A percentile compares a stretch with the other conserved stretches of the same genome.
These are phyloP conservation scores for Metellina segmentata DNA, from an alignment of 2,888 invertebrate genomes.

Conservation along the genomic window DNA sequence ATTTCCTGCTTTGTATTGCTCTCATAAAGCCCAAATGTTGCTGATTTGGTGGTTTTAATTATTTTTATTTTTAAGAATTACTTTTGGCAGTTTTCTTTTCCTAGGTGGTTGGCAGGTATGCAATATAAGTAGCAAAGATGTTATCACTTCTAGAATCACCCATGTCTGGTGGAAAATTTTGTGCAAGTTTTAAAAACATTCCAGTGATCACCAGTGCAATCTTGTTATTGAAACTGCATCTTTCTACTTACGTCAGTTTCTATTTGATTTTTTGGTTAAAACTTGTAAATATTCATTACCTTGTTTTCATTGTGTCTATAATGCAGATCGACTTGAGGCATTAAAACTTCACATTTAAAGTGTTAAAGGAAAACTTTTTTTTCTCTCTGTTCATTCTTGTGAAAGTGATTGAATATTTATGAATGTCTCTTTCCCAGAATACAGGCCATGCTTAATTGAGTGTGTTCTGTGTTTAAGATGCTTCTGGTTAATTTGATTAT, in stretches of 20 bases:
- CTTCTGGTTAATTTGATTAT: too few species aligned
- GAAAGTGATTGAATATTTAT: not conserved
- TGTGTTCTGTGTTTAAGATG: too few species aligned
- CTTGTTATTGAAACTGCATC: not conserved
- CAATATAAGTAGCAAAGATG: too few species aligned
- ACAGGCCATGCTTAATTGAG: not conserved
- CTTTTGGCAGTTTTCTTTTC: too few species aligned
- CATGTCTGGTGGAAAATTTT: too few species aligned
- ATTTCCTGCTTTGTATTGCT: too few species aligned
- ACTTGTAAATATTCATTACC: not conserved
- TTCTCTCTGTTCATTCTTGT: not conserved
- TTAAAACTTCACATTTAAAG: constrained; percentile 17
- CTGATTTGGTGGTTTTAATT: too few species aligned
- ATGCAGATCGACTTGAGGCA: not conserved
- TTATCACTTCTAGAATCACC: too few species aligned
- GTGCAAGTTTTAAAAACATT: not conserved
- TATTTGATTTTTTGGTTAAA: not conserved
- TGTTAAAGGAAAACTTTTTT: not conserved
- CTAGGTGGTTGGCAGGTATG: too few species aligned
- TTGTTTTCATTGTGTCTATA: not conserved
- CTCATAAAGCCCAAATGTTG: too few species aligned
- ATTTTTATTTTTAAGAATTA: too few species aligned
- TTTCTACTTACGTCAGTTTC: not conserved
- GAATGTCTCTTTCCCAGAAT: not conserved
- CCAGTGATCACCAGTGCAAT: not conserved